These are phyloP conservation scores for Pseudoips prasinana DNA, from an alignment of 2,888 invertebrate genomes.

Conservation along the genomic window DNA sequence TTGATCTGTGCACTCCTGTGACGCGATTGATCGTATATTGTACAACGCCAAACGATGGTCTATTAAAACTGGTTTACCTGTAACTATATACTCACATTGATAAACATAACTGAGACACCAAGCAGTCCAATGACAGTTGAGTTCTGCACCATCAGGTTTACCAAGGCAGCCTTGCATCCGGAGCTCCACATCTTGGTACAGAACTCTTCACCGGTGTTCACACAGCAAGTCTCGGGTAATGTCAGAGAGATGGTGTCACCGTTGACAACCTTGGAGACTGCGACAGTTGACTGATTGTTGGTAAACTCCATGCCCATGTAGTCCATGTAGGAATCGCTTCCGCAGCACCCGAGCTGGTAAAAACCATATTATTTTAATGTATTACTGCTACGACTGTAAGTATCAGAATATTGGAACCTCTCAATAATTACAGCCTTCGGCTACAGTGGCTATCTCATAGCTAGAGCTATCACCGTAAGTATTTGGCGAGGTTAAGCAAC, in stretches of 20 bases:
- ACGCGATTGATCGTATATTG: no score
- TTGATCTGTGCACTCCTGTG: no score
- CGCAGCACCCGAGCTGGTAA: slow-evolving; percentile 66
- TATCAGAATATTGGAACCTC: no score
- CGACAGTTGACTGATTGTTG: slow-evolving; percentile 47
- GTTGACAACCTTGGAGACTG: slow-evolving; percentile 39
- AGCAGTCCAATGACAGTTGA: slow-evolving; percentile 65
- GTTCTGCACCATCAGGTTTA: slow-evolving; percentile 57
- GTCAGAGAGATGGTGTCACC: slow-evolving; percentile 39
- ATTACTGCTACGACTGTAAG: no score
- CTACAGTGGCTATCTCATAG: no score
- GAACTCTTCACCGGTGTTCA: slow-evolving; percentile 25
- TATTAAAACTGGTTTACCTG: no score
- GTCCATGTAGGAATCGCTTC: slow-evolving; percentile 55
- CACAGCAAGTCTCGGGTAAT: slow-evolving; percentile 59
- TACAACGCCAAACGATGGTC: no score
- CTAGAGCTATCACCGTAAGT: no score
- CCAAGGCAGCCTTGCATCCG: slow-evolving; percentile 56
- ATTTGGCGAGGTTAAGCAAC: no score
- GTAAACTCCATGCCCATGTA: slow-evolving; percentile 54
- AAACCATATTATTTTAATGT: no score
- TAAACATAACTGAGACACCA: slow-evolving; percentile 73
- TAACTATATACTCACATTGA: slow-evolving; percentile 49
- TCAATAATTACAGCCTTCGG: no score
- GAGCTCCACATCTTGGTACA: slow-evolving; percentile 48